These are phyloP conservation scores for Xestia c-nigrum DNA, from an alignment of 2,888 invertebrate species.

Conservation along the genomic window DNA sequence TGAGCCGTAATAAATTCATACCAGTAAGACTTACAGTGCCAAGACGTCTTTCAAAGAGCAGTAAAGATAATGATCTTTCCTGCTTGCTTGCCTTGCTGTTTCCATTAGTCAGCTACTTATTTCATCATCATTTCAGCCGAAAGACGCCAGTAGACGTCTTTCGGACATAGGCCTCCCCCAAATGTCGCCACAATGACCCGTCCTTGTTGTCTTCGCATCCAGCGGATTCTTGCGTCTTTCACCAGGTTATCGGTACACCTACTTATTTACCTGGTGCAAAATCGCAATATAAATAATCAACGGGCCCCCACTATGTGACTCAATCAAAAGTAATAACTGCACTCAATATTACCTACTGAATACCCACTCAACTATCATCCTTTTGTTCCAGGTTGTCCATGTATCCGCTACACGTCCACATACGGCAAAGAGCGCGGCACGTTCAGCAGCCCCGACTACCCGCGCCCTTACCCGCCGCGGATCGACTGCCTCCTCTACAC, in stretches of 20 bases:
- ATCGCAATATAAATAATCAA: neutral
- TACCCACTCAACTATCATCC: neutral
- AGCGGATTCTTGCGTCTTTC: too few relatives aligned
- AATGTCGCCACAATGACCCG: too few relatives aligned
- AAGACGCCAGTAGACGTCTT: too few relatives aligned
- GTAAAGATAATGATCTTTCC: too few relatives aligned
- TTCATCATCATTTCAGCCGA: too few relatives aligned
- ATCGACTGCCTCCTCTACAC: constrained; percentile 96
- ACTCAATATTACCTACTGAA: neutral
- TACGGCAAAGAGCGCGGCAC: constrained; percentile 95
- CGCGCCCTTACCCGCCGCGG: constrained; percentile 93
- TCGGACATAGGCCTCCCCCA: too few relatives aligned
- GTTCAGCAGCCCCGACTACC: constrained; percentile 96
- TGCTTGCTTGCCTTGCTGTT: too few relatives aligned
- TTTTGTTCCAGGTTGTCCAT: constrained; percentile 93
- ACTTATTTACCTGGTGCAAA: neutral
- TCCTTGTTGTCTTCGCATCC: too few relatives aligned
- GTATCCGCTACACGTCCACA: constrained; percentile 95
- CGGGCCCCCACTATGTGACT: neutral
- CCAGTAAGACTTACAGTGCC: too few relatives aligned
- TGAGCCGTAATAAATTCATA: neutral
- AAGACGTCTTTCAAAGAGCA: neutral
- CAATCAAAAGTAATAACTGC: neutral
- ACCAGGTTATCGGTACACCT: too few relatives aligned
- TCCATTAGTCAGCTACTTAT: neutral